A percentile compares a stretch with the other conserved stretches of the same genome.
phyloP scores from a whole-genome alignment of 2,797 vertebrate species.

The Scolopax rusticola region DNA sequence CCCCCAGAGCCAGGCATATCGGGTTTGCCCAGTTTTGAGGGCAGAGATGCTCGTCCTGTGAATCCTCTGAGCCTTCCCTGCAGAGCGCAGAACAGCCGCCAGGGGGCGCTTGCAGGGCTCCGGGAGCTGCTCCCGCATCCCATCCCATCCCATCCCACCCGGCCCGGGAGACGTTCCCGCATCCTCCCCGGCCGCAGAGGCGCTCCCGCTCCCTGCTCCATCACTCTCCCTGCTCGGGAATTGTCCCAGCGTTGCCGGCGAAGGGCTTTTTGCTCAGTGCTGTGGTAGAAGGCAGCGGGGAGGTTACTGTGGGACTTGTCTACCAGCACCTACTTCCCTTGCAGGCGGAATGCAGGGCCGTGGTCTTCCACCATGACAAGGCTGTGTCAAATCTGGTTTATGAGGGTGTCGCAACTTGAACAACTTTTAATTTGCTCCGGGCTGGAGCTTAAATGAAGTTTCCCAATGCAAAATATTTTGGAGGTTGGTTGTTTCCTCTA shows the following conservation, averaged over 20 bases:
- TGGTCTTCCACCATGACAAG: too few species aligned
- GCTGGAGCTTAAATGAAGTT: background rate
- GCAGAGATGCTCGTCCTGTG: accelerated
- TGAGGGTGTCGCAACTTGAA: background rate
- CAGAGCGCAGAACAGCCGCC: accelerated
- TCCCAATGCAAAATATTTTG: background rate
- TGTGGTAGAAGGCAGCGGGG: background rate
- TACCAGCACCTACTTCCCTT: accelerated
- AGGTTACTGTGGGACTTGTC: accelerated
- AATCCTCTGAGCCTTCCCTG: accelerated
- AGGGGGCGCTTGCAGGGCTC: background rate
- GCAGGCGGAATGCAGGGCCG: accelerated
- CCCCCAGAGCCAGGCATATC: accelerated
- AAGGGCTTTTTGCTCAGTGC: accelerated
- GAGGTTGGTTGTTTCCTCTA: background rate
- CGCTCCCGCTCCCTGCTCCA: background rate
- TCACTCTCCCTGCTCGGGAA: too few species aligned
- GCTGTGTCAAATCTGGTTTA: accelerated
- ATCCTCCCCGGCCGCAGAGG: background rate
- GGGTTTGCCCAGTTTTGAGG: background rate
- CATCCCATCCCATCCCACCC: too few species aligned
- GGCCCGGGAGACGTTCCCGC: background rate
- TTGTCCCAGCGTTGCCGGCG: accelerated
- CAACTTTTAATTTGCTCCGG: background rate
- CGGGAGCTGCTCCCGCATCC: accelerated